Evolutionary conservation across 2,113 vertebrate genomes (phyloP), one percentile per base, ranked within the genome.

Genomic region (Phaethon lepturus): DNA sequence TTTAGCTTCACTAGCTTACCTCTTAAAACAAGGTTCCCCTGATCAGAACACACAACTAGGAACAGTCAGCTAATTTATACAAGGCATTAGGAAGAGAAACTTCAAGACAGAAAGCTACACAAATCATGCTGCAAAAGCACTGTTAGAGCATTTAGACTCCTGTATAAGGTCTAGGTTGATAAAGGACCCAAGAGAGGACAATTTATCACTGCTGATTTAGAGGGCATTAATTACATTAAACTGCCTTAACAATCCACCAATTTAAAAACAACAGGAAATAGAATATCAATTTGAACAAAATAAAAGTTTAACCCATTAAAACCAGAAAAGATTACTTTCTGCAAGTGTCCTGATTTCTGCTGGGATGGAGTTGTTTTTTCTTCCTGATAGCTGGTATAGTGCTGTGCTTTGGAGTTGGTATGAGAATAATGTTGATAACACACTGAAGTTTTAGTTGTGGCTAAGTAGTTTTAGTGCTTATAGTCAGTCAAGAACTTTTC

Each of bases 141-240:
- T 73, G 66, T 73, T 83, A 88, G 42, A 91, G 42, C 77, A 88
- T 83, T 91, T 78, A 78, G 59, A 78, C 47, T 64, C 66, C 58
- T 53, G 52, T 86, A 60, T 72, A 91, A 82, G 64, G 76, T 86
- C 82, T 86, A 66, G 38, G 29, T 66, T 91, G 76, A 82, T 82
- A 90, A 81, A 86, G 69, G 63, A 90, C 44, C 75, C 83, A 86
- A 90, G 59, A 84, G 47, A 78, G 35, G 83, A 88, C 63, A 68
- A 87, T 68, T 94, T 78, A 73, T 91, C 72, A 78, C 49, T 83
- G 72, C 31, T 89, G n/a, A 85, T 85, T 74, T 93, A 84, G 66
- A 78, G 59, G 40, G 29, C n/a, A 67, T 88, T 78, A 52, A 49
- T 93, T 84, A 74, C 31, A 68, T 62, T 89, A 73, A 85, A 73